A percentile compares a stretch with the other conserved stretches of the same genome.
These are phyloP conservation scores for Procambarus clarkii DNA, from an alignment of 1,140 invertebrate species.

Conservation along the genomic window DNA sequence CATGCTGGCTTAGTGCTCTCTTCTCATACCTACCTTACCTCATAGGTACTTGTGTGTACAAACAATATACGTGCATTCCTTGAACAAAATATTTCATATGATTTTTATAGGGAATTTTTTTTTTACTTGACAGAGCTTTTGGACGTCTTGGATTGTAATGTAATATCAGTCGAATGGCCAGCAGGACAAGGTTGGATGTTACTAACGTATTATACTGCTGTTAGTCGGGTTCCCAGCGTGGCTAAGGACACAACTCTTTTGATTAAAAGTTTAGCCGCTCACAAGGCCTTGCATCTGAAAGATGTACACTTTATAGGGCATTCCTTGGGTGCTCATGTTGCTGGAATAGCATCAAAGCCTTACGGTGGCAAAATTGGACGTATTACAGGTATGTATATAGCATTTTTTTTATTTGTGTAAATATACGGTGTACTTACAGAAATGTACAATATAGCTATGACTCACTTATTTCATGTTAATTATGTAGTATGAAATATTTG, in stretches of 20 bases:
- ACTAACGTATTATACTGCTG: slow-evolving; percentile 34
- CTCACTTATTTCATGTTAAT: too few relatives aligned
- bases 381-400: slow-evolving; percentile 40
- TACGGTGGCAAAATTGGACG: slow-evolving; percentile 14
- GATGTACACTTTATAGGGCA: slow-evolving; percentile 48
- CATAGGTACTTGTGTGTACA: too few relatives aligned
- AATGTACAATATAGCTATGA: too few relatives aligned
- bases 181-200: slow-evolving; percentile 30
- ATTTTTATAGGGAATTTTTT: neutral
- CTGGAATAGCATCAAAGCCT: slow-evolving; percentile 35
- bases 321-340: slow-evolving; percentile 52
- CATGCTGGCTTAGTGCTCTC: too few relatives aligned
- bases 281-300: slow-evolving; percentile 6
- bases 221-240: slow-evolving; percentile 7
- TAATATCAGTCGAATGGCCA: slow-evolving; percentile 61
- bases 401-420: too few relatives aligned
- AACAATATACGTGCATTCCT: too few relatives aligned
- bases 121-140: slow-evolving; percentile 5
- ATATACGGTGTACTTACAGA: too few relatives aligned
- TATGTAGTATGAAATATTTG: too few relatives aligned
- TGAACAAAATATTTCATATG: too few relatives aligned
- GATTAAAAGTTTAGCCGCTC: neutral
- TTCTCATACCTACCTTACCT: too few relatives aligned
- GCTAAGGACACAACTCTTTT: slow-evolving; percentile 14
- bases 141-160: slow-evolving; percentile 27